These are phyloP conservation scores for Phoxinus dragarum DNA, from an alignment of 2,797 vertebrate genomes.

Conservation along the genomic window DNA sequence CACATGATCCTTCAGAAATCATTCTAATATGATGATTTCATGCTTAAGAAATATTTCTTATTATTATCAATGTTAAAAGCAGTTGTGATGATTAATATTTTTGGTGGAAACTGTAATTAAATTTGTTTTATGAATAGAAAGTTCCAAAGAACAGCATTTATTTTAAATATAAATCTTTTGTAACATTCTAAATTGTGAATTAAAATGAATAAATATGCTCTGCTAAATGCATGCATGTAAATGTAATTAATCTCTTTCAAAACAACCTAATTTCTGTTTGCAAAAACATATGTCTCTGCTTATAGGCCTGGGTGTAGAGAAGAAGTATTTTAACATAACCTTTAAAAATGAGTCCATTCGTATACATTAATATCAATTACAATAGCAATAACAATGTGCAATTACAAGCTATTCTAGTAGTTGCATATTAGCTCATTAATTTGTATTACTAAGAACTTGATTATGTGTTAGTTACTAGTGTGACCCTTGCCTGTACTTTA, in stretches of 20 bases:
- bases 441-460: conserved; percentile 1
- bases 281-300: neutral
- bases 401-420: conserved; percentile 16
- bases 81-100: neutral
- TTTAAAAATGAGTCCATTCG: neutral
- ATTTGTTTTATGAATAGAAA: neutral
- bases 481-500: neutral
- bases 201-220: neutral
- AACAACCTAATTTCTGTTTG: neutral
- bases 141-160: neutral
- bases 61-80: neutral
- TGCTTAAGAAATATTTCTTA: neutral
- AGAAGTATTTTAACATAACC: neutral
- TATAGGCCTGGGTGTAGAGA: too few relatives aligned
- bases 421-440: neutral
- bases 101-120: neutral
- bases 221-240: neutral
- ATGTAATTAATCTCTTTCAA: neutral
- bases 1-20: neutral
- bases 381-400: neutral
- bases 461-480: neutral
- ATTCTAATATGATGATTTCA: neutral
- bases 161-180: neutral
- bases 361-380: neutral
- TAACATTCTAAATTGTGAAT: neutral